Evolutionary conservation across 2,797 vertebrate genomes (phyloP).

Genomic region (Dendrocincla fuliginosa): DNA sequence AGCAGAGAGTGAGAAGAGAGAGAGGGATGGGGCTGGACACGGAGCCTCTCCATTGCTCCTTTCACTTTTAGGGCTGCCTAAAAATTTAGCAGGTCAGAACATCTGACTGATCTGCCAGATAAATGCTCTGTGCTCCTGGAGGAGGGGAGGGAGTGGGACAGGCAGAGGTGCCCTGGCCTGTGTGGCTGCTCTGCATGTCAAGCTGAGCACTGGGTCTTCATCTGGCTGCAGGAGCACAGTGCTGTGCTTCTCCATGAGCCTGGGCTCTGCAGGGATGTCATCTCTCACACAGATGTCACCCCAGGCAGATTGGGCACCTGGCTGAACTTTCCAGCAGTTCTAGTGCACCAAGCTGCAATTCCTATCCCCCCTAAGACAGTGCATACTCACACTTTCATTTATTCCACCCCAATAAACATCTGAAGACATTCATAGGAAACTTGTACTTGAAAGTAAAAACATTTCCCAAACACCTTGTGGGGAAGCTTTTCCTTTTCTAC

Average conservation of each 20-base stretch:
- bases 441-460: conserved; percentile 29
- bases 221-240: neutral
- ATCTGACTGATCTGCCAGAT: neutral
- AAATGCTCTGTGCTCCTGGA: neutral
- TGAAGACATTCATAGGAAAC: conserved; percentile 2
- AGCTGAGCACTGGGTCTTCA: accelerated
- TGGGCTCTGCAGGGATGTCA: neutral
- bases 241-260: neutral
- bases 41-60: neutral
- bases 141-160: neutral
- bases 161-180: accelerated
- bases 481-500: conserved; percentile 24
- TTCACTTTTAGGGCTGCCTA: neutral
- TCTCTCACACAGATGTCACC: neutral
- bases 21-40: neutral
- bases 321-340: neutral
- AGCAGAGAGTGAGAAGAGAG: accelerated
- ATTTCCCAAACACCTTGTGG: neutral
- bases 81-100: neutral
- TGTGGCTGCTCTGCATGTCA: accelerated
- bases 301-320: neutral
- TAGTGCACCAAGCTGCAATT: neutral
- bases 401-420: conserved; percentile 34
- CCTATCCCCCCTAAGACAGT: neutral
- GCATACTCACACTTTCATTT: neutral